phyloP scores from a whole-genome alignment of 1,140 invertebrate species.

The Eumeta japonica region DNA sequence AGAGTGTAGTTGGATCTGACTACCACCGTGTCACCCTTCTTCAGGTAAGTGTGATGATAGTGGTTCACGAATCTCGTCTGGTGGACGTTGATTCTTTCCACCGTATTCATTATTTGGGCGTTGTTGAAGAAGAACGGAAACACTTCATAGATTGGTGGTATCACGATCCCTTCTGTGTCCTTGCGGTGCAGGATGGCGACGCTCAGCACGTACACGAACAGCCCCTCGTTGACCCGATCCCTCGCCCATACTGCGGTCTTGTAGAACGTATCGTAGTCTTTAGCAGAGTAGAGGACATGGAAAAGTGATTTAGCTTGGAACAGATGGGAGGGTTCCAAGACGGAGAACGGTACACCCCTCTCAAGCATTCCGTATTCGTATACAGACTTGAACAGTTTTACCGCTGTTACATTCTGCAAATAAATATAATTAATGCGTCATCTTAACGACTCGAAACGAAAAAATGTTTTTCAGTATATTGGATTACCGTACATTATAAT shows the following conservation, averaged over 20 bases:
- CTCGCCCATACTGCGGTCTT: conserved; percentile 63
- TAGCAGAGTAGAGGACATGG: conserved; percentile 65
- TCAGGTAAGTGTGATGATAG: conserved; percentile 28
- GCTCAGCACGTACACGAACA: conserved; percentile 62
- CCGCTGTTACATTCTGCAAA: conserved; percentile 56
- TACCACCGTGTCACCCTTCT: conserved; percentile 38
- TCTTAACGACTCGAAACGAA: neutral
- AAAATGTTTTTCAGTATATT: neutral
- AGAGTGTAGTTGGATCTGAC: conserved; percentile 60
- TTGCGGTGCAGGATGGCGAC: conserved; percentile 59
- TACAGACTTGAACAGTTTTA: conserved; percentile 58
- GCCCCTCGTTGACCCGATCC: conserved; percentile 59
- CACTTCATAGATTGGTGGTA: conserved; percentile 66
- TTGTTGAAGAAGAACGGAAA: conserved; percentile 65
- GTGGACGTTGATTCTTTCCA: conserved; percentile 55
- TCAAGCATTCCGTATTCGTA: conserved; percentile 58
- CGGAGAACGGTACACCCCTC: conserved; percentile 60
- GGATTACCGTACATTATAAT: conserved; percentile 38
- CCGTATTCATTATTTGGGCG: conserved; percentile 57
- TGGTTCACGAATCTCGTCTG: conserved; percentile 26
- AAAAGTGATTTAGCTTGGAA: conserved; percentile 63
- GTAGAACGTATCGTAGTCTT: conserved; percentile 60
- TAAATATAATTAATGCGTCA: conserved; percentile 5
- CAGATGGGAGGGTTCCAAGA: conserved; percentile 56
- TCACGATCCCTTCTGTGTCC: conserved; percentile 59